phyloP scores from a whole-genome alignment of 1,140 invertebrate species.

The Acromyrmex charruanus region DNA sequence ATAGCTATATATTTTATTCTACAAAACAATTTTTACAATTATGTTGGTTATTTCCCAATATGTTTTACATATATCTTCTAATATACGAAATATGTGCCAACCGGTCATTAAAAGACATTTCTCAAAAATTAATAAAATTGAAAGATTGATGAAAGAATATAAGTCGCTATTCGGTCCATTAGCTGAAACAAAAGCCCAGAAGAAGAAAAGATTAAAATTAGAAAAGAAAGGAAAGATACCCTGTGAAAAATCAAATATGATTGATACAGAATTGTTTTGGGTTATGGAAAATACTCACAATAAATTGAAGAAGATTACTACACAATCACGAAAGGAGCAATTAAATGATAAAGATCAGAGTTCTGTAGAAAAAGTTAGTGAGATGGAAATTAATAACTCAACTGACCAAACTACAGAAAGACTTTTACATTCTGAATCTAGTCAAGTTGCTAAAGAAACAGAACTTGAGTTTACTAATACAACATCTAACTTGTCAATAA shows the following conservation, averaged over 20 bases:
- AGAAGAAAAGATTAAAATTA: constrained; percentile 27
- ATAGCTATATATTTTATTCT: background rate
- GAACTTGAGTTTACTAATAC: background rate
- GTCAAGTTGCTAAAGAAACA: background rate
- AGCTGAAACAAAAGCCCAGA: constrained; percentile 10
- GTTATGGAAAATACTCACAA: background rate
- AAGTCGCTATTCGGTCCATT: constrained; percentile 16
- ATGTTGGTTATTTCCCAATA: constrained; percentile 16
- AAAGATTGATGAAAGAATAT: constrained; percentile 30
- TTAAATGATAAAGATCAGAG: background rate
- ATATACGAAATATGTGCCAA: background rate
- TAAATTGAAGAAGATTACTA: background rate
- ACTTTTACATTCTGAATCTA: background rate
- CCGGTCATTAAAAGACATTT: background rate
- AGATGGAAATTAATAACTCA: background rate
- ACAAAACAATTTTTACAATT: background rate
- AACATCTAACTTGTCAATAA: background rate
- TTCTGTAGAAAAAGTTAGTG: background rate
- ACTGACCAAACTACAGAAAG: background rate
- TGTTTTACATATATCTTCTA: background rate
- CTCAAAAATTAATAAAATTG: background rate
- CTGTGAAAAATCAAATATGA: background rate
- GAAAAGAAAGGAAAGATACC: background rate
- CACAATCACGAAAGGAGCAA: background rate
- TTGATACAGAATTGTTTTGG: constrained; percentile 31